Evolutionary conservation across 2,888 invertebrate genomes (phyloP).

Genomic region (Synergus umbraculus): DNA sequence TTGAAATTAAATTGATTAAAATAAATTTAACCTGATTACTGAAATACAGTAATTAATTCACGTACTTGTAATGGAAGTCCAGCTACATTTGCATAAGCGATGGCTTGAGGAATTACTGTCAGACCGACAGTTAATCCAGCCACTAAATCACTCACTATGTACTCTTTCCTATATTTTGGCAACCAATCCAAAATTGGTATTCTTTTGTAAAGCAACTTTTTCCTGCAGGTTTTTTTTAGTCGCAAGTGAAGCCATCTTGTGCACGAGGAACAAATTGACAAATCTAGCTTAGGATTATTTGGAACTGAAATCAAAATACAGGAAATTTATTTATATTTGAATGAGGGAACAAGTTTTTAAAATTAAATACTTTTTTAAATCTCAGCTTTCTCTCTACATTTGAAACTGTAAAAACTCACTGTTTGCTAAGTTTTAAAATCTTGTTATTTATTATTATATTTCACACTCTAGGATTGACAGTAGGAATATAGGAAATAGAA

Average conservation of each 20-base stretch:
- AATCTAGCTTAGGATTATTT: conserved; percentile 55
- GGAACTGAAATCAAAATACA: conserved; percentile 58
- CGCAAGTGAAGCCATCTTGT: conserved; percentile 76
- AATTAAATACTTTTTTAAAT: not conserved
- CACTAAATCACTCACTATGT: conserved; percentile 86
- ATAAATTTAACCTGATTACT: not conserved
- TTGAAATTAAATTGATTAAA: not conserved
- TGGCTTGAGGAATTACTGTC: conserved; percentile 84
- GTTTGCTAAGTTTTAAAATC: not conserved
- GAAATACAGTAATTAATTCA: conserved; percentile 10
- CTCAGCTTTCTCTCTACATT: too few relatives aligned
- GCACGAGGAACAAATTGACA: conserved; percentile 57
- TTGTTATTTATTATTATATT: not conserved
- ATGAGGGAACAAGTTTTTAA: not conserved
- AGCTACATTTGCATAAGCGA: conserved; percentile 81
- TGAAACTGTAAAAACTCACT: too few relatives aligned
- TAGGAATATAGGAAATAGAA: not conserved
- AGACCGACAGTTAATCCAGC: conserved; percentile 87
- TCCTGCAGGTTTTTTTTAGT: conserved; percentile 80
- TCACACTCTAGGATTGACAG: not conserved
- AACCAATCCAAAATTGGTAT: conserved; percentile 85
- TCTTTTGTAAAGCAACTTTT: conserved; percentile 82
- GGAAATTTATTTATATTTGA: not conserved
- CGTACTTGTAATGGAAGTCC: conserved; percentile 79
- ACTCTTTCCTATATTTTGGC: conserved; percentile 83